Evolutionary conservation across 2,888 invertebrate genomes (phyloP).

Genomic region (Epistrophe eligans): DNA sequence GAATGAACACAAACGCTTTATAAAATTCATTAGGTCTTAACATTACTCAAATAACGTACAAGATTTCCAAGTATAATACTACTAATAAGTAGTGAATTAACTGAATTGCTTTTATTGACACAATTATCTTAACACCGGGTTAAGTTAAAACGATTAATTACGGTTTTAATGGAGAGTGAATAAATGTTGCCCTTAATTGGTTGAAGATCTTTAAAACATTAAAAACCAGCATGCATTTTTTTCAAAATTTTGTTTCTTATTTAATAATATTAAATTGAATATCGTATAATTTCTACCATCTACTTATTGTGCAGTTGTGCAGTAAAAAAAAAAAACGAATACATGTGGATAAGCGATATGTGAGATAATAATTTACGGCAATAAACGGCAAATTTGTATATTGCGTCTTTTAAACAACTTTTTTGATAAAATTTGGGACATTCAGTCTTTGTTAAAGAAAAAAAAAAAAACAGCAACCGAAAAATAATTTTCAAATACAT

Average conservation of each 20-base stretch:
- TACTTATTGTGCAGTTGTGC: slow-evolving; percentile 49
- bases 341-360: background rate
- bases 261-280: too few relatives aligned
- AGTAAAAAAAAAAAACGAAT: background rate
- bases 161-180: too few relatives aligned
- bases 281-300: background rate
- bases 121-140: too few relatives aligned
- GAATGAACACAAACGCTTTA: too few relatives aligned
- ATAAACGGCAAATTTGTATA: slow-evolving; percentile 71
- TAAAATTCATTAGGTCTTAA: too few relatives aligned
- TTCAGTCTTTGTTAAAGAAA: slow-evolving; percentile 28
- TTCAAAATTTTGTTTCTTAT: background rate
- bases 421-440: slow-evolving; percentile 21
- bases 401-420: slow-evolving; percentile 23
- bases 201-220: background rate
- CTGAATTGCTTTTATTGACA: too few relatives aligned
- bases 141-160: too few relatives aligned
- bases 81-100: too few relatives aligned
- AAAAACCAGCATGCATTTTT: background rate
- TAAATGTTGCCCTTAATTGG: background rate
- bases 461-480: slow-evolving; percentile 31
- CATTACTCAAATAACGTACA: too few relatives aligned
- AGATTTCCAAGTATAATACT: too few relatives aligned
- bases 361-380: slow-evolving; percentile 59
- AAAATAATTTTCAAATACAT: background rate